Evolutionary conservation across 2,797 vertebrate genomes (phyloP).

Genomic region (Denticeps clupeoides): DNA sequence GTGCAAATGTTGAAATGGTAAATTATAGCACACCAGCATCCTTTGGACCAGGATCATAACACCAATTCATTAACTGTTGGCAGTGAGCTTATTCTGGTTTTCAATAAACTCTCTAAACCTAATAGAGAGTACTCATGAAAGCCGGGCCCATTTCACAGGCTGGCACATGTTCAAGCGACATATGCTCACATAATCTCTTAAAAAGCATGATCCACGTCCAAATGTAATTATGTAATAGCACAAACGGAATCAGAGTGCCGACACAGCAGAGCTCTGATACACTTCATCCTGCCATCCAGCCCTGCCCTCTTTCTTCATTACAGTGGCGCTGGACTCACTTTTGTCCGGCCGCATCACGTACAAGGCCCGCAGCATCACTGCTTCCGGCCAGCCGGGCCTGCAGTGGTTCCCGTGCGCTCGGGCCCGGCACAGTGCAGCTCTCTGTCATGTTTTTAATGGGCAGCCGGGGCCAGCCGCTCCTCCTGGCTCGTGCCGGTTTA

Average conservation of each 20-base stretch:
- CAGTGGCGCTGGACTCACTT: neutral
- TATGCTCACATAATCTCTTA: conserved; percentile 97
- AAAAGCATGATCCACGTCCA: conserved; percentile 82
- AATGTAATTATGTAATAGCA: conserved; percentile 96
- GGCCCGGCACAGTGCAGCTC: no score
- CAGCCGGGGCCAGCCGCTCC: conserved; percentile 36
- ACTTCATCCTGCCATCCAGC: conserved; percentile 41
- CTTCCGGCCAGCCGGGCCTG: no score
- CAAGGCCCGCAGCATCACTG: no score
- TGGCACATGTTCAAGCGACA: conserved; percentile 87
- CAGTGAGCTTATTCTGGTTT: conserved; percentile 60
- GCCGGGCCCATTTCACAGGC: conserved; percentile 59
- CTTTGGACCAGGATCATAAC: conserved; percentile 64
- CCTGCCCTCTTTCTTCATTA: conserved; percentile 9
- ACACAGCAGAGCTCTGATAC: conserved; percentile 80
- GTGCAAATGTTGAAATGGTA: conserved; percentile 52
- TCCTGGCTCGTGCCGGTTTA: conserved; percentile 42
- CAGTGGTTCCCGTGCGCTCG: no score
- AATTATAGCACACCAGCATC: conserved; percentile 57
- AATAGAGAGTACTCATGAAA: conserved; percentile 64
- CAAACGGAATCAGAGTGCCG: conserved; percentile 85
- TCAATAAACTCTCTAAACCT: conserved; percentile 59
- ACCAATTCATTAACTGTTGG: conserved; percentile 72
- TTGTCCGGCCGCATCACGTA: neutral
- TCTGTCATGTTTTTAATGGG: neutral